Evolutionary conservation across 1,140 invertebrate genomes (phyloP), one percentile per base, ranked within the genome.

Genomic region (Cydia splendana): DNA sequence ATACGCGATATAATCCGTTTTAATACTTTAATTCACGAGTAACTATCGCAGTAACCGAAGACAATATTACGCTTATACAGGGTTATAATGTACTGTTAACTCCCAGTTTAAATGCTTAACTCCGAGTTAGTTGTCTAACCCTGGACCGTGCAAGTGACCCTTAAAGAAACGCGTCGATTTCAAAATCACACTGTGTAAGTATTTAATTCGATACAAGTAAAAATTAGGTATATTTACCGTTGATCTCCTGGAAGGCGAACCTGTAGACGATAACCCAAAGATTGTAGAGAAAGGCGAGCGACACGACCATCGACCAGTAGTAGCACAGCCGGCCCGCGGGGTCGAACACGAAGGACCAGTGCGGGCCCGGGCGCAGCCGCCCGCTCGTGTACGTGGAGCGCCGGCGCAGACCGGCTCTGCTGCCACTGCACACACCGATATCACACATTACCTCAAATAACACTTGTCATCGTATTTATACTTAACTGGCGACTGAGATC

Each of bases 201-300:
- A 48, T 71, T 6, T 12, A 15, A 28, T 28, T n/a, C 10, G 42
- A 48, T n/a, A 48, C 13, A 67, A 34, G 1, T 71, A 34, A 42
- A 69, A 38, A 71, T 34, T n/a, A 6, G 13, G 28, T 48, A 53
- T 53, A 85, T 95, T 95, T 84, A 96, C 96, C 95, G 88, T 97
- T 97, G 83, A 97, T 97, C 93, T 97, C 97, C 93, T 97, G 97
- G 94, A 99, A 99, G 93, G 98, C 98, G 95, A 99, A 99, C 91
- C 98, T 96, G 95, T 99, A 99, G 86, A 99, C 98, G 93, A 99
- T 98, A 87, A 99, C 98, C 98, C 98, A 99, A 88, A 99, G 99
- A 94, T 99, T 99, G 95, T 99, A 99, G 77, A 99, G 96, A 94
- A 99, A 99, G 83, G 98, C 98, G 82, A 99, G 95, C 75, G 98